A percentile compares a stretch with the other conserved stretches of the same genome.
Conservation (phyloP, 2,113 vertebrate genomes). For the Thamnophis sirtalis region DNA sequence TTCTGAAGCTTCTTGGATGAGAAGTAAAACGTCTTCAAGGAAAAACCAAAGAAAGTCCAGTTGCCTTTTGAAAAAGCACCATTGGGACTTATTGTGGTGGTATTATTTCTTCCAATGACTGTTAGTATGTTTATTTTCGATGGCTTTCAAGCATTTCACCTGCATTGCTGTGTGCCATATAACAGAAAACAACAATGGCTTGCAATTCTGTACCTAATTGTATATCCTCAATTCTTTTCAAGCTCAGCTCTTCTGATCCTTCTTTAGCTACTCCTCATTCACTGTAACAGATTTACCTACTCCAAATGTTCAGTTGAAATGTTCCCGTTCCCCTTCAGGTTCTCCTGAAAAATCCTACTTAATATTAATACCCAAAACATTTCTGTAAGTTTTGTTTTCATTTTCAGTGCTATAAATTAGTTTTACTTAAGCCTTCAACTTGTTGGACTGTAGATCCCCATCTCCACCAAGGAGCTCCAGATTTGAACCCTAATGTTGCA, state of each 20-base stretch:
- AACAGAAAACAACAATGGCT: not conserved
- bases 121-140: not conserved
- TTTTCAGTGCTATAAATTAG: not conserved
- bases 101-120: not conserved
- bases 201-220: not conserved
- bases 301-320: not conserved
- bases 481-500: not conserved
- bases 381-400: not conserved
- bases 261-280: not conserved
- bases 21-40: too few species aligned
- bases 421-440: not conserved
- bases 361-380: too few species aligned
- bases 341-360: not conserved
- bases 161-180: not conserved
- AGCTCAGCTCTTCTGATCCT: not conserved
- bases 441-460: not conserved
- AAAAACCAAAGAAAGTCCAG: too few species aligned
- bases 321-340: not conserved
- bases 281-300: not conserved
- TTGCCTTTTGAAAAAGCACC: too few species aligned
- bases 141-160: not conserved
- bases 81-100: not conserved
- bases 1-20: too few species aligned
- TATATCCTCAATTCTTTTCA: not conserved
- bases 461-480: not conserved